These are phyloP conservation scores for Drosophila suzukii DNA, from an alignment of 1,140 invertebrate genomes.

Conservation along the genomic window DNA sequence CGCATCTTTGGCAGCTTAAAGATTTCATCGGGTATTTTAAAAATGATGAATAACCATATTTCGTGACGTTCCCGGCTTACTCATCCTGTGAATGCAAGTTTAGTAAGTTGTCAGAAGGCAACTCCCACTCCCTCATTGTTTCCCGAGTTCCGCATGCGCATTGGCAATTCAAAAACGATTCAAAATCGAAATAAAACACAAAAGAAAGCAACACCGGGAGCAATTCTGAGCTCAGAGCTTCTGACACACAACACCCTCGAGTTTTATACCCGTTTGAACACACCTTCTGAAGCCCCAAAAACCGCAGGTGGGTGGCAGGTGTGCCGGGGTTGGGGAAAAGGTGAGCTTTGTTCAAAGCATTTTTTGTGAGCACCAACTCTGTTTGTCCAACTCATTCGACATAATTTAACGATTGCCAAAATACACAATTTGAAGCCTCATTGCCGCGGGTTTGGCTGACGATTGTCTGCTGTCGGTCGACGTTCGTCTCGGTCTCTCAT, in stretches of 20 bases:
- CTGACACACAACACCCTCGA: constrained; percentile 31
- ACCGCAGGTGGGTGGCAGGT: constrained; percentile 37
- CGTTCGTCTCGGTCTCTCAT: background rate
- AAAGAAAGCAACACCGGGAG: constrained; percentile 66
- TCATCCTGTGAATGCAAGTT: constrained; percentile 17
- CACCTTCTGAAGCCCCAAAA: constrained; percentile 26
- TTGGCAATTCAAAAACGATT: constrained; percentile 16
- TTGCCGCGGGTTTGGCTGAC: constrained; percentile 45
- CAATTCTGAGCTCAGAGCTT: constrained; percentile 14
- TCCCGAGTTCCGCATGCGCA: constrained; percentile 58
- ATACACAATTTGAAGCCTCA: constrained; percentile 68
- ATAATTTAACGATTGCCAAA: constrained; percentile 57
- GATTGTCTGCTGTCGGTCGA: constrained; percentile 9
- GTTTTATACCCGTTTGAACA: constrained; percentile 24
- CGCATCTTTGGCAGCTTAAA: constrained; percentile 1
- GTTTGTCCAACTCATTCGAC: constrained; percentile 75
- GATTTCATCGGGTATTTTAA: constrained; percentile 28
- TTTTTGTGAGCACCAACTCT: constrained; percentile 27
- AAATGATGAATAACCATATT: constrained; percentile 33
- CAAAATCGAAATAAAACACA: constrained; percentile 30
- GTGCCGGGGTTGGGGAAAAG: background rate
- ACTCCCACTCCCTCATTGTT: constrained; percentile 16
- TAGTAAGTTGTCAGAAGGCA: constrained; percentile 26
- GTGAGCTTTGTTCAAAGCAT: constrained; percentile 28
- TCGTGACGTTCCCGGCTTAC: constrained; percentile 24